phyloP scores from a whole-genome alignment of 1,140 invertebrate species.

The Steinernema feltiae region DNA sequence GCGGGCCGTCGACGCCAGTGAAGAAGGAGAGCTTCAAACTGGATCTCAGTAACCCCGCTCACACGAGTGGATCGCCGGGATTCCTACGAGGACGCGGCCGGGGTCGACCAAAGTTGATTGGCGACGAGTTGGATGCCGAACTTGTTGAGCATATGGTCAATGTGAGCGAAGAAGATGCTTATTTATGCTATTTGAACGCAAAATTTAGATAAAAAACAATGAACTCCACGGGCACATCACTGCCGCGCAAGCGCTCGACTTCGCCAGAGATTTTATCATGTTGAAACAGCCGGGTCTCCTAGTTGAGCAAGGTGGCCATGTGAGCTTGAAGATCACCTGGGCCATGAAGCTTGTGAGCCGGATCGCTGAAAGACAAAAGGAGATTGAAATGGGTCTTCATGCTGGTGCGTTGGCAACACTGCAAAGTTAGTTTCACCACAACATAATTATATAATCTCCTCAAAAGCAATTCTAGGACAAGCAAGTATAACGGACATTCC shows the following conservation, averaged over 20 bases:
- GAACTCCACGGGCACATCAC: conserved; percentile 49
- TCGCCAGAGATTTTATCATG: conserved; percentile 49
- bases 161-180: conserved; percentile 19
- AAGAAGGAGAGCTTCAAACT: conserved; percentile 6
- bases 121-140: conserved; percentile 56
- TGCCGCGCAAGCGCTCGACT: conserved; percentile 48
- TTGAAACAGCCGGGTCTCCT: conserved; percentile 51
- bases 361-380: conserved; percentile 42
- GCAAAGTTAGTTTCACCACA: neutral
- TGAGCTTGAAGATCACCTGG: conserved; percentile 56
- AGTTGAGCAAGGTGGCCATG: conserved; percentile 52
- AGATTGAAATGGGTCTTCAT: conserved; percentile 38
- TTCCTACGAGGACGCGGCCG: conserved; percentile 51
- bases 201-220: conserved; percentile 39
- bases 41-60: neutral
- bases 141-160: conserved; percentile 55
- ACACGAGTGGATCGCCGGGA: conserved; percentile 26
- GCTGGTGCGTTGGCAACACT: conserved; percentile 14
- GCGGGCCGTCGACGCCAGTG: neutral
- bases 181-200: neutral
- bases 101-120: conserved; percentile 54
- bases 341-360: conserved; percentile 51
- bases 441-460: neutral
- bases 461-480: neutral
- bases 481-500: neutral